Evolutionary conservation across 2,113 vertebrate species (phyloP), one percentile per base, ranked within the genome.

Genomic region (Arvicanthis niloticus): DNA sequence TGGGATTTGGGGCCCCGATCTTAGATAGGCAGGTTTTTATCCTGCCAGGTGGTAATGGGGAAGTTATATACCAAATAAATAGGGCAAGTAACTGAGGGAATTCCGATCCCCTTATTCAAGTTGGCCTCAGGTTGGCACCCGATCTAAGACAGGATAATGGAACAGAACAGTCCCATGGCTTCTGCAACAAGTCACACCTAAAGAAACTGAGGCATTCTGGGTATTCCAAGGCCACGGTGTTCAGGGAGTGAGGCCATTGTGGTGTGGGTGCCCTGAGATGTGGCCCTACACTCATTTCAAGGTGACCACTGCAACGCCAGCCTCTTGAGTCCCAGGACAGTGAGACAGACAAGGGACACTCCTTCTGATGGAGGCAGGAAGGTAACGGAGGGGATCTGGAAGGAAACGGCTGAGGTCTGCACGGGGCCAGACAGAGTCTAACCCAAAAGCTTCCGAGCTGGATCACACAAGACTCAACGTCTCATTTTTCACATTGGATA

Each of bases 401-500:
- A 29, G 42, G 12, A 16, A 37, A 0, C 40, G 9, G 62, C 24
- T 37, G 37, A 4, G 22, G 72, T 26, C 7, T 15, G 67, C 67
- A 34, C n/a, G 1, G 72, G 72, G 72, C 72, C 72, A 75, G n/a
- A 68, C 67, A 68, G 65, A 68, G 31, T 68, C 67, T 5, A 68
- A 68, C 31, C 67, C 31, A 5, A 68, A 16, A 31, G 67, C 67
- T 68, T 68, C 5, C 0, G 72, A 37, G 62, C 53, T 53, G 10
- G n/a, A 13, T 29, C 40, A 4, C 65, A 31, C 67, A 26, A 45
- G 76, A 92, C 42, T 5, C 0, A 0, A 21, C 24, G 0, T 72
- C 88, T 93, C 84, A 0, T 96, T 97, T 95, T 85, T 96, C 97
- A 89, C 0, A 0, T 84, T 45, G 19, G 93, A 91, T 97, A 84